These are phyloP conservation scores for Lepus townsendii DNA, from an alignment of 2,797 vertebrate species.

Conservation along the genomic window DNA sequence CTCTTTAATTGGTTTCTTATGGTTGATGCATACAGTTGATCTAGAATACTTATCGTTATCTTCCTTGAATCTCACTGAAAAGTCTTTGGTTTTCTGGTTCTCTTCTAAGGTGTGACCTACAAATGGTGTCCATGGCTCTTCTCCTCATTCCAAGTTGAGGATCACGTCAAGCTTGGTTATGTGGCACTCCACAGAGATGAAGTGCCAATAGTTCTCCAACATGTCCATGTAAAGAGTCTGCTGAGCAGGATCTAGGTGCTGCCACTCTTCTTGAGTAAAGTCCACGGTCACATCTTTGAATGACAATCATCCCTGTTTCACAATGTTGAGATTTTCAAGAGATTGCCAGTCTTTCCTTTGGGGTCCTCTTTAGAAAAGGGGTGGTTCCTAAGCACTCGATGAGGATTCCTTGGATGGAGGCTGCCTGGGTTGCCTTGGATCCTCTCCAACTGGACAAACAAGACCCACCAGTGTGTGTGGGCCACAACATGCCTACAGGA, in stretches of 20 bases:
- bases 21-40: constrained; percentile 67
- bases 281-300: constrained; percentile 81
- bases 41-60: constrained; percentile 65
- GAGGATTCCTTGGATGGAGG: background rate
- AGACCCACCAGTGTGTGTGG: background rate
- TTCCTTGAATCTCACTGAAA: constrained; percentile 75
- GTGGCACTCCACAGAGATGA: constrained; percentile 76
- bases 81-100: constrained; percentile 74
- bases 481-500: background rate
- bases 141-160: constrained; percentile 73
- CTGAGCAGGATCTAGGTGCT: constrained; percentile 77
- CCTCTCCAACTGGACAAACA: constrained; percentile 28
- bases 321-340: constrained; percentile 62
- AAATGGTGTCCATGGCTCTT: constrained; percentile 77
- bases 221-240: constrained; percentile 78
- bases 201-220: constrained; percentile 79
- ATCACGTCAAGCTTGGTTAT: constrained; percentile 79
- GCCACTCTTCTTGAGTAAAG: constrained; percentile 80
- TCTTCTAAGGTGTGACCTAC: constrained; percentile 67
- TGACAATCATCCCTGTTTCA: constrained; percentile 76
- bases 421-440: constrained; percentile 11
- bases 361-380: constrained; percentile 56
- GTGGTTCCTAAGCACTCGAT: background rate
- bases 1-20: constrained; percentile 66
- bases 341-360: constrained; percentile 50